Evolutionary conservation across 2,888 invertebrate genomes (phyloP).

Genomic region (Athalia cordata): DNA sequence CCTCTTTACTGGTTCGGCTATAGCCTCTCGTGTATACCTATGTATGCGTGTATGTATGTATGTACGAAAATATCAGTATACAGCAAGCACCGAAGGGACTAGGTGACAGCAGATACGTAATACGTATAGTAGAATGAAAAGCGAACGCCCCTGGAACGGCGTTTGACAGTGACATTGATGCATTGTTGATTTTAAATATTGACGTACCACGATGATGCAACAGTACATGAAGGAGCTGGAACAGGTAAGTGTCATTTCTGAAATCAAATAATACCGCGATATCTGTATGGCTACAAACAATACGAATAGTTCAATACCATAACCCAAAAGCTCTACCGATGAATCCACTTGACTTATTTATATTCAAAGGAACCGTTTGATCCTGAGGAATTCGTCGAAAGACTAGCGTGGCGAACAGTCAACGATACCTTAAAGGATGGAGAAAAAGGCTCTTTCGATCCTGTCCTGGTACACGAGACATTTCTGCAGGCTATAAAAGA

Average conservation of each 20-base stretch:
- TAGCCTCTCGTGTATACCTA: too few relatives aligned
- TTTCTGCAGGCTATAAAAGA: conserved; percentile 95
- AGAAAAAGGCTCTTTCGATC: conserved; percentile 87
- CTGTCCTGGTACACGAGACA: conserved; percentile 90
- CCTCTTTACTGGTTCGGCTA: too few relatives aligned
- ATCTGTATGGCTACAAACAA: neutral
- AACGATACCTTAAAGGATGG: conserved; percentile 81
- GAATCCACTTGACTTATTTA: too few relatives aligned
- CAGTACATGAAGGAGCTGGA: conserved; percentile 92
- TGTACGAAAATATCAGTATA: too few relatives aligned
- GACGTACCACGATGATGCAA: conserved; percentile 80
- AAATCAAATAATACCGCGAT: neutral
- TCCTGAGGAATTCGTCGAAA: conserved; percentile 97
- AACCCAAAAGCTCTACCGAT: conserved; percentile 5
- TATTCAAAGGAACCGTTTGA: conserved; percentile 89
- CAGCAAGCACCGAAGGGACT: too few relatives aligned
- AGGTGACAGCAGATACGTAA: too few relatives aligned
- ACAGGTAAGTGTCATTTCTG: conserved; percentile 76
- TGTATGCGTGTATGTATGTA: too few relatives aligned
- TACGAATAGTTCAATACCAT: neutral
- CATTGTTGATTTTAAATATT: too few relatives aligned
- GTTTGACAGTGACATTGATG: too few relatives aligned
- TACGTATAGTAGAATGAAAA: too few relatives aligned
- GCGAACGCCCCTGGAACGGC: too few relatives aligned
- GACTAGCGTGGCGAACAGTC: conserved; percentile 95